These are phyloP conservation scores for Marmota monax DNA, from an alignment of 2,113 vertebrate species.

Conservation along the genomic window DNA sequence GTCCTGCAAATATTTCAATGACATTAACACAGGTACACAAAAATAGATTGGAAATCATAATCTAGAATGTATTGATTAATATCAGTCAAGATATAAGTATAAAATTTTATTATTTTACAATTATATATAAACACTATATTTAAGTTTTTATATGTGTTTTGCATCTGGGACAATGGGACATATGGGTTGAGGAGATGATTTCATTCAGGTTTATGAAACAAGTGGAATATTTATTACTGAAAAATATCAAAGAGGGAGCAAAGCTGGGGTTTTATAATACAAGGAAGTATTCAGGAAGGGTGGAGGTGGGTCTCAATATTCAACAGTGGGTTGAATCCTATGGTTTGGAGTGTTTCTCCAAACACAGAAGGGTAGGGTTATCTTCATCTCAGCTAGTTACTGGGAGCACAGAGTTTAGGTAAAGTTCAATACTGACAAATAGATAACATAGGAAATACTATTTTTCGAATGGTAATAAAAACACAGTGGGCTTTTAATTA, in stretches of 20 bases:
- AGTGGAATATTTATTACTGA: not conserved
- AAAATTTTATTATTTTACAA: no score
- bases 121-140: no score
- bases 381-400: not conserved
- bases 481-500: conserved; percentile 62
- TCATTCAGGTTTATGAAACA: not conserved
- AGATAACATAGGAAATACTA: conserved; percentile 28
- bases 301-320: not conserved
- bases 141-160: no score
- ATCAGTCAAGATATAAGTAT: no score
- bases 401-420: not conserved
- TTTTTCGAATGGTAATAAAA: conserved; percentile 60
- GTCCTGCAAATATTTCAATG: no score
- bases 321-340: not conserved
- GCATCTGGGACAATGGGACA: no score
- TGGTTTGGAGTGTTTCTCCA: not conserved
- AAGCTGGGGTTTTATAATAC: not conserved
- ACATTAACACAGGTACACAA: no score
- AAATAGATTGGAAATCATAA: no score
- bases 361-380: not conserved
- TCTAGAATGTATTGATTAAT: no score
- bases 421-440: not conserved
- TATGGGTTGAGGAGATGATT: not conserved
- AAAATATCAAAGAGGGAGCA: not conserved
- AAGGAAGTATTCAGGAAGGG: not conserved